phyloP scores from a whole-genome alignment of 2,113 vertebrate species.

The Macaca nemestrina region DNA sequence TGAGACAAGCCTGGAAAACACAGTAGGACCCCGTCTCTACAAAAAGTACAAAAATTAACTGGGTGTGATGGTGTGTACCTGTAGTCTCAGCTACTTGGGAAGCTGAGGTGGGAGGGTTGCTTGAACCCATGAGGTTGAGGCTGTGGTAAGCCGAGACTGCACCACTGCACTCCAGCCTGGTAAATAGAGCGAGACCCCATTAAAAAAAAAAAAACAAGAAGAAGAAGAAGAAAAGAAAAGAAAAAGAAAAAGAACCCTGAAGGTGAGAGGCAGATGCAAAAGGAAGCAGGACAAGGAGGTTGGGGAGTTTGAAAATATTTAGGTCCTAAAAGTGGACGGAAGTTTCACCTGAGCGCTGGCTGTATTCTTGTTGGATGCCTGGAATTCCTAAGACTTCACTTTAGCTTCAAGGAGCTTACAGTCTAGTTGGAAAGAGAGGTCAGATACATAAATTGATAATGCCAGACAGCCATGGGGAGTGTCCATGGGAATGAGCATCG shows the following conservation, averaged over 20 bases:
- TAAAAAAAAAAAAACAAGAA: too few species aligned
- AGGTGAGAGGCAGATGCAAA: background rate
- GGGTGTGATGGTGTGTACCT: too few species aligned
- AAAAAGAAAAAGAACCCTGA: background rate
- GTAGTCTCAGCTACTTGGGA: too few species aligned
- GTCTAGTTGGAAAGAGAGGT: conserved; percentile 22
- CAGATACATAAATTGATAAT: background rate
- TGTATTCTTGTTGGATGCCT: background rate
- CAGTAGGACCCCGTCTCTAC: too few species aligned
- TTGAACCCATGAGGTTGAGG: too few species aligned
- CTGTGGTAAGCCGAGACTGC: too few species aligned
- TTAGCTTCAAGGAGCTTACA: background rate
- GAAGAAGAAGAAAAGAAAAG: background rate
- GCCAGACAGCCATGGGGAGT: background rate
- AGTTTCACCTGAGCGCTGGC: background rate
- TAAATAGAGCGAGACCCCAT: too few species aligned
- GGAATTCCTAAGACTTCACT: background rate
- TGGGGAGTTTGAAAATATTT: background rate
- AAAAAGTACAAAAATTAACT: too few species aligned
- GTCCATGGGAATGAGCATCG: background rate
- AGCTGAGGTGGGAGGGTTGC: too few species aligned
- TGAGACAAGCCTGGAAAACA: too few species aligned
- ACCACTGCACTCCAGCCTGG: too few species aligned
- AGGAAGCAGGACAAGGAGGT: background rate
- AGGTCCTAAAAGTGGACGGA: background rate